Evolutionary conservation across 2,888 invertebrate species (phyloP), one percentile per base, ranked within the genome.

Genomic region (Acronicta leporina): DNA sequence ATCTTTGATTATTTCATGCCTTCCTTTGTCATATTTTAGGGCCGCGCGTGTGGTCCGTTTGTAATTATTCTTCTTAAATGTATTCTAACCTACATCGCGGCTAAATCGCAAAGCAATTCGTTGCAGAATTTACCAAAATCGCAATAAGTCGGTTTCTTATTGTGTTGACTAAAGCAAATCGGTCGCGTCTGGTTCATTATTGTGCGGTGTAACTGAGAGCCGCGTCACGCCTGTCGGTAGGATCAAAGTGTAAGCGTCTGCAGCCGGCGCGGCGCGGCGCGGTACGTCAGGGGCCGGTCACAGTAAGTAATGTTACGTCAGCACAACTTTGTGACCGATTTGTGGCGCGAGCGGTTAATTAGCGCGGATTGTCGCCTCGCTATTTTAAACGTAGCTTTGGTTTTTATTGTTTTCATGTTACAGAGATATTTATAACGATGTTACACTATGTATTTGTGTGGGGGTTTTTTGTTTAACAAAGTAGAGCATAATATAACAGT

Each of bases 181-280:
- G 60, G 45, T 55, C 47, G 43, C 44, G 35, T 46, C 20, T 48
- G 62, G 57, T 44, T 53, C 33, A 61, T 72, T 72, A 58, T 41
- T 43, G 38, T n/a, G 40, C 38, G 51, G 41, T 58, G 40, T 68
- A 58, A 71, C 64, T 66, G 61, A 59, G 63, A 47, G 30, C 48
- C 38, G 54, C 67, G 57, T 62, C 66, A 63, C 64, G 71, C 58
- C 52, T 50, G 46, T 71, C 52, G 55, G 47, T 27, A 61, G 57
- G 62, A 60, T 71, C 68, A 69, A 56, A 56, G 58, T 42, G 51
- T 63, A 35, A 66, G 66, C 55, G 44, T 1, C 40, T 49, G 42
- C 5, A 46, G 53, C 44, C 45, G 38, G 51, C 10, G 16, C n/a
- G 15, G 47, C 7, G 7, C 27, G 6, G 20, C 20, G 4, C 20